Base-by-base conservation (phyloP, 2,797 vertebrate genomes). In the Macroramphosus scolopax region DNA sequence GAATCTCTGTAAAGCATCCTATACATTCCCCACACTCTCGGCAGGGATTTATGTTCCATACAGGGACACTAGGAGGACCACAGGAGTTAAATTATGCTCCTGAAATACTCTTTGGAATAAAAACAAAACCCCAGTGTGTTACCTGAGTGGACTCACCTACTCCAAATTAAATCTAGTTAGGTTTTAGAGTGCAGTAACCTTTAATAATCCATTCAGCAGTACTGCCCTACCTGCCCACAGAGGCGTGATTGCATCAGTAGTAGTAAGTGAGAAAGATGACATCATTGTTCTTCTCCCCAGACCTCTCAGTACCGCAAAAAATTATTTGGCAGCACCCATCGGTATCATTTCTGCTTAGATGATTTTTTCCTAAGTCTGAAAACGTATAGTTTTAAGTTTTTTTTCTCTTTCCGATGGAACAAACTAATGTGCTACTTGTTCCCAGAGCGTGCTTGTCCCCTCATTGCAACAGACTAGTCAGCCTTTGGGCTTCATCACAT, bases 211-310 rank as follows among this genome's bases (percentile, higher is more conserved):
- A 60, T 68, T 53, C 30, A 63, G 37, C 63, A 44, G 51, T 31
- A 6, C 51, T 75, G 73, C 12, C 75, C 75, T 71, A 80, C 56
- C 77, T 71, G 71, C 6, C 56, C 46, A 64, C 63, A 65, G 41
- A 75, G 47, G 66, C 51, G 44, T 67, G 64, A 72, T 73, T 52
- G 64, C 42, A 74, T 65, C 64, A 64, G 37, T 14, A 30, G 39
- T 61, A 31, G 45, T 63, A 75, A 67, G 80, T 82, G 81, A 68
- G 70, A 75, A 84, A 86, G 84, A 67, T 54, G n/a, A 76, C 60
- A 51, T 73, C 49, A 63, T 49, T 50, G 13, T 62, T 67, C 29
- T 43, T 62, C 36, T 63, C 49, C 39, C 17, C 52, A 33, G 17
- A n/a, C 41, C 44, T 54, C 30, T 43, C 36, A 31, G 33, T 9